Conservation (phyloP, 2,797 vertebrate species). For the Ptychadena robeensis region DNA sequence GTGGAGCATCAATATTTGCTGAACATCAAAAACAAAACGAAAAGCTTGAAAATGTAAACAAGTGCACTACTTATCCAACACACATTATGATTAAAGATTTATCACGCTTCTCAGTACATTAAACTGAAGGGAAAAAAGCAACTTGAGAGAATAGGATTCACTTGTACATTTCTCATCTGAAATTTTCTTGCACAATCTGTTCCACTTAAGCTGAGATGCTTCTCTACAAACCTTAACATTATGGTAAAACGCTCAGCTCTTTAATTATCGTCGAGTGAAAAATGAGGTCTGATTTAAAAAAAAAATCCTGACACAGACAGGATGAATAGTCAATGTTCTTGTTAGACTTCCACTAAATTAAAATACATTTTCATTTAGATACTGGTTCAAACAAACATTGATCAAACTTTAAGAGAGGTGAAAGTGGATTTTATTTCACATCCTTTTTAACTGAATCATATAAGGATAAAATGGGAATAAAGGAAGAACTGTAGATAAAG, state of each 20-base stretch:
- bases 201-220: conserved; percentile 41
- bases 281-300: conserved; percentile 48
- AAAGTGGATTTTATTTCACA: neutral
- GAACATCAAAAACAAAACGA: conserved; percentile 15
- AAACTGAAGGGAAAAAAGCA: conserved; percentile 6
- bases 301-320: conserved; percentile 42
- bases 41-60: conserved; percentile 34
- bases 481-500: neutral
- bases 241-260: conserved; percentile 48
- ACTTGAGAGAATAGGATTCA: conserved; percentile 21
- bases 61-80: neutral
- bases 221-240: conserved; percentile 53
- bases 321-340: conserved; percentile 53
- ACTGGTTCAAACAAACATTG: conserved; percentile 51
- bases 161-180: conserved; percentile 47
- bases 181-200: conserved; percentile 46
- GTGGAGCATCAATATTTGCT: conserved; percentile 5
- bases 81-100: conserved; percentile 26
- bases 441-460: neutral
- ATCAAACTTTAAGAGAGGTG: conserved; percentile 34
- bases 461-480: neutral
- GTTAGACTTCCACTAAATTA: conserved; percentile 53
- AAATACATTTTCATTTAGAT: conserved; percentile 57
- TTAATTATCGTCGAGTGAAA: conserved; percentile 58
- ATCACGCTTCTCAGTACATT: conserved; percentile 12